Evolutionary conservation across 2,888 invertebrate genomes (phyloP), one percentile per base, ranked within the genome.

Genomic region (Capitulum mitella): DNA sequence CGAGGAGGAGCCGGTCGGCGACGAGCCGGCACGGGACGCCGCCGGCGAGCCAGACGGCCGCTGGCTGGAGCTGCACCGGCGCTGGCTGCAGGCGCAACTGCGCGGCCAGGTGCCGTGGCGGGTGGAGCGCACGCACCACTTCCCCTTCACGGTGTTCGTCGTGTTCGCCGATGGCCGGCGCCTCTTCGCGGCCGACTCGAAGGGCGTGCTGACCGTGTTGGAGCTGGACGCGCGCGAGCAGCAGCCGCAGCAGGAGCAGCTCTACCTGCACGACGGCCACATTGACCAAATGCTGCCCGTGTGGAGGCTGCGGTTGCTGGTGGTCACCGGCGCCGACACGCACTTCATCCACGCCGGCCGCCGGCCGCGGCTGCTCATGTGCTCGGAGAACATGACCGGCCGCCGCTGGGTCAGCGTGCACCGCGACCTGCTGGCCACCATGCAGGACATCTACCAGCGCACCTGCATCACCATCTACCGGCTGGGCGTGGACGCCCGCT

Each of bases 361-460:
- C 19, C 19, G 16, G 64, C 64, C 64, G 32, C 64, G 34, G 19
- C 34, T 34, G 79, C 78, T 82, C 6, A 77, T 43, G 37, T 78
- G 70, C 80, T 93, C 91, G 10, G 94, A 86, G 82, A 93, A 93
- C 83, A 94, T 86, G 2, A 93, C 93, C 80, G 94, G 91, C n/a
- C 93, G 93, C 93, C 93, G 93, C 70, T 94, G 94, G 3, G 94
- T 94, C 6, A 94, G 94, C 83, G 94, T 89, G 85, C 94, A 94
- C 2, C 94, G 87, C 0, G 92, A 89, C 32, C 93, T 93, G 51
- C 94, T 87, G 16, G 94, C 94, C 83, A 89, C 90, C 81, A 88
- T 90, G 48, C 89, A 89, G 26, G 88, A 88, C 14, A 88, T 89
- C 78, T 91, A 88, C 82, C 89, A 86, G 82, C 94, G 85, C 1